Base-by-base conservation (phyloP, 2,797 vertebrate genomes). In the Eleutherodactylus coqui region DNA sequence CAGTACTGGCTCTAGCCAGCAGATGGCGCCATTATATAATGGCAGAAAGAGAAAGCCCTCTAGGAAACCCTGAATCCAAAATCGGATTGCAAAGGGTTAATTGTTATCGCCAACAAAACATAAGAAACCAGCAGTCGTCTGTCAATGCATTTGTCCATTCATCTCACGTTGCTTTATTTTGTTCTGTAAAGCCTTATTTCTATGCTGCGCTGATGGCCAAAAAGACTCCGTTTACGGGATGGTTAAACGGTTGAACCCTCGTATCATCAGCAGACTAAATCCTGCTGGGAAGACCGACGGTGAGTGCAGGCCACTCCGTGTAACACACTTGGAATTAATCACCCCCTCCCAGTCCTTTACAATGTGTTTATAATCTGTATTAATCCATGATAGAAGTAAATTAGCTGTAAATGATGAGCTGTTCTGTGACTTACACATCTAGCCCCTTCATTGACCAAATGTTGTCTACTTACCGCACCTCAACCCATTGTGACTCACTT, bases 151-250 rank as follows among this genome's bases (percentile, higher is more conserved):
- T 32, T 55, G 5, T 82, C 86, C 88, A 36, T 91, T 91, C 86
- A 89, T 89, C 78, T 92, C 88, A 93, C 90, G 87, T 90, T 94
- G 91, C 94, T 94, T 38, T 90, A 90, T 94, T 96, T 94, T 93
- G 92, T 94, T 94, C 93, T 95, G 93, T 93, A 91, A 97, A 97
- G 97, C 95, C 90, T 92, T 94, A 94, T 94, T 96, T 93, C 94
- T 96, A 93, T 94, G 94, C 94, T 95, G 93, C 94, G 93, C 91
- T 93, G 96, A 93, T 93, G 96, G 91, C 92, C 94, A 90, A 96
- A 93, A 90, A 91, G 91, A 91, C 90, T 91, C 92, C 92, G 92
- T 96, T 92, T 95, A 93, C 91, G 95, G 95, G 95, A 96, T 93
- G 93, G 94, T 94, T 94, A 94, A 93, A 89, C 94, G 87, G 90